These are phyloP conservation scores for Cichladusa arquata DNA, from an alignment of 2,113 vertebrate species.

Conservation along the genomic window DNA sequence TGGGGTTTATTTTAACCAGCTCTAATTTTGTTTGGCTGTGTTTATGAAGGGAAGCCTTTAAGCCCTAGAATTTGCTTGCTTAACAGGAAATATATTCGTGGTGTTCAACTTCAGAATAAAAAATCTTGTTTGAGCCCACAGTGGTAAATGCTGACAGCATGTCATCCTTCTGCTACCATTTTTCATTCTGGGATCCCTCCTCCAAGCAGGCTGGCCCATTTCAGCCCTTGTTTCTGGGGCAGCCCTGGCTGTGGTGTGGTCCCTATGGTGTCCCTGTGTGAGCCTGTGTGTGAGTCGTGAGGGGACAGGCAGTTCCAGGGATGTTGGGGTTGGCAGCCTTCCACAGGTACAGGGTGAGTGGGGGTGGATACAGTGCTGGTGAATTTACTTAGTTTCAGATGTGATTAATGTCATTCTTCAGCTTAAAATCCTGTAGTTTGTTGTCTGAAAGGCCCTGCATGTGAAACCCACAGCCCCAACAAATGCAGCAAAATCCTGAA, in stretches of 20 bases:
- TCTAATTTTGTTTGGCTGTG: background rate
- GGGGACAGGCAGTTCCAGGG: background rate
- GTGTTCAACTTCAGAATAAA: background rate
- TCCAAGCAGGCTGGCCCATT: background rate
- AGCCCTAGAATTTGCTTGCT: background rate
- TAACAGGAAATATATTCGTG: background rate
- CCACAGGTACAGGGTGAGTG: rapidly evolving
- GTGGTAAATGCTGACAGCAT: background rate
- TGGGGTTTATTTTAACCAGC: background rate
- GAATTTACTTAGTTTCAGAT: background rate
- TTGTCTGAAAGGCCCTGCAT: background rate
- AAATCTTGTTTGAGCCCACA: background rate
- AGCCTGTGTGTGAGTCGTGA: background rate
- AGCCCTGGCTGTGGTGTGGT: background rate
- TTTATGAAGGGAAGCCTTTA: background rate
- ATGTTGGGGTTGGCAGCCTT: background rate
- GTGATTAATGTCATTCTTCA: background rate
- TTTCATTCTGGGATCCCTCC: background rate
- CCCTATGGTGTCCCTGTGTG: background rate
- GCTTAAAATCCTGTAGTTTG: background rate
- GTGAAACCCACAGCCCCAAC: background rate
- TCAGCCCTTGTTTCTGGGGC: background rate
- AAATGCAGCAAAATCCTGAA: background rate
- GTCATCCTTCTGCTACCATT: background rate
- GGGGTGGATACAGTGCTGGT: background rate